Percentiles rank a stretch among this genome's conserved stretches.
Evolutionary conservation across 2,113 vertebrate species (phyloP).

Genomic region (Hoplias malabaricus): DNA sequence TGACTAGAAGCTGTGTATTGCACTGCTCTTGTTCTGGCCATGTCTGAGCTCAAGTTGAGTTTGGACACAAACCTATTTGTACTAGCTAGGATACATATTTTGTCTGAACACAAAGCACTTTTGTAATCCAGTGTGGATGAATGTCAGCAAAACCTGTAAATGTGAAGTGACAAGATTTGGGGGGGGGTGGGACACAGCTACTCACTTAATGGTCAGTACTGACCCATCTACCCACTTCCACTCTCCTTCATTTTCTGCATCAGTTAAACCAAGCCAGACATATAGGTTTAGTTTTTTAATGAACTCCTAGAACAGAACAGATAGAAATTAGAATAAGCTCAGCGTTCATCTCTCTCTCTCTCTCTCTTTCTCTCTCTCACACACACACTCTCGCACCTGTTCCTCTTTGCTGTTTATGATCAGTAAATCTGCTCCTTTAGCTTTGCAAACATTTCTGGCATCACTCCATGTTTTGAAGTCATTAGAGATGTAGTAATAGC

Average conservation of each 20-base stretch:
- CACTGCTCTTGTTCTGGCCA: too few species aligned
- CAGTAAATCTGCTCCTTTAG: conserved; percentile 10
- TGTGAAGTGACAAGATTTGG: too few species aligned
- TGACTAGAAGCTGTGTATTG: too few species aligned
- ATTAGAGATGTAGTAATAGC: conserved; percentile 3
- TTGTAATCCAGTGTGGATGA: too few species aligned
- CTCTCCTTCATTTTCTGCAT: not conserved
- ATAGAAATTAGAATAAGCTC: not conserved
- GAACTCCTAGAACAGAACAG: not conserved
- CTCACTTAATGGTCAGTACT: not conserved
- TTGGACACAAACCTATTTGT: too few species aligned
- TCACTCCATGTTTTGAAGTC: not conserved
- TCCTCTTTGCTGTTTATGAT: conserved; percentile 17
- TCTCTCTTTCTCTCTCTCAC: not conserved
- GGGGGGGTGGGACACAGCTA: not conserved
- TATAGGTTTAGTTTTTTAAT: not conserved
- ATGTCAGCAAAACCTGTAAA: too few species aligned
- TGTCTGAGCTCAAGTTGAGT: too few species aligned
- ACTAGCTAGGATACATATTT: too few species aligned
- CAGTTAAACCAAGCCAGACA: conserved; percentile 15
- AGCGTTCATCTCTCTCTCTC: not conserved
- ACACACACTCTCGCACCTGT: too few species aligned
- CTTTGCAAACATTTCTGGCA: not conserved
- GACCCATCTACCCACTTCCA: conserved; percentile 20
- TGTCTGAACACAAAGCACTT: too few species aligned